These are phyloP conservation scores for Dendronephthya gigantea DNA, from an alignment of 64 coral and sea anemone genomes.

Conservation along the genomic window DNA sequence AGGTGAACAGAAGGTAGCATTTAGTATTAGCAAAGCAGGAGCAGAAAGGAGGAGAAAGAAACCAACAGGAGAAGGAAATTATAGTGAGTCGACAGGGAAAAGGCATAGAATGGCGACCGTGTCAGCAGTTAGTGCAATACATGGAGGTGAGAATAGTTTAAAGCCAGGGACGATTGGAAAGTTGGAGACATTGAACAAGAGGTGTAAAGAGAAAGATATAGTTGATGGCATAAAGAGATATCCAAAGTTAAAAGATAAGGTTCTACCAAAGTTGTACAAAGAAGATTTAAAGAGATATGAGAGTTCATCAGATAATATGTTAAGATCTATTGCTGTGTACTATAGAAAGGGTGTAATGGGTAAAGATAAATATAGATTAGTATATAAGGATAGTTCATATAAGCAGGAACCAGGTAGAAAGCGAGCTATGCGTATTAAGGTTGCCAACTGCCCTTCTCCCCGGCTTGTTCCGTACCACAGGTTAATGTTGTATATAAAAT, in stretches of 20 bases:
- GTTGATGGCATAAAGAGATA: background rate
- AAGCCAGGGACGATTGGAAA: background rate
- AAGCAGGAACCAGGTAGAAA: background rate
- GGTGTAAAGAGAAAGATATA: background rate
- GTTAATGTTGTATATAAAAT: background rate
- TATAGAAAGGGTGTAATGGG: background rate
- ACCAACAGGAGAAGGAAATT: too few relatives aligned
- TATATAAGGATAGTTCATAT: background rate
- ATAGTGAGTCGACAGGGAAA: too few relatives aligned
- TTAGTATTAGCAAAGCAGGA: too few relatives aligned
- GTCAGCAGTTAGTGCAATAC: too few relatives aligned
- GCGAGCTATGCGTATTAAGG: background rate
- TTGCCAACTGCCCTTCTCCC: background rate
- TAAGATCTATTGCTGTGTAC: background rate
- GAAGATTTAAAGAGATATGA: background rate
- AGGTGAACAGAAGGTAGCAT: too few relatives aligned
- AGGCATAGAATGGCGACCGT: background rate
- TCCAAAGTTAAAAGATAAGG: background rate
- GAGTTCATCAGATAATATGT: background rate
- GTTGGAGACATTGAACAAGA: background rate
- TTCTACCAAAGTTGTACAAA: background rate
- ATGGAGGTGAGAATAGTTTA: background rate
- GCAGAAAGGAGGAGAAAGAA: too few relatives aligned
- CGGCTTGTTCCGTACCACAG: background rate
- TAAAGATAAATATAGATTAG: background rate